A percentile compares a stretch with the other conserved stretches of the same genome.
Evolutionary conservation across 2,797 vertebrate genomes (phyloP).

Genomic region (Lindbergichthys nudifrons): DNA sequence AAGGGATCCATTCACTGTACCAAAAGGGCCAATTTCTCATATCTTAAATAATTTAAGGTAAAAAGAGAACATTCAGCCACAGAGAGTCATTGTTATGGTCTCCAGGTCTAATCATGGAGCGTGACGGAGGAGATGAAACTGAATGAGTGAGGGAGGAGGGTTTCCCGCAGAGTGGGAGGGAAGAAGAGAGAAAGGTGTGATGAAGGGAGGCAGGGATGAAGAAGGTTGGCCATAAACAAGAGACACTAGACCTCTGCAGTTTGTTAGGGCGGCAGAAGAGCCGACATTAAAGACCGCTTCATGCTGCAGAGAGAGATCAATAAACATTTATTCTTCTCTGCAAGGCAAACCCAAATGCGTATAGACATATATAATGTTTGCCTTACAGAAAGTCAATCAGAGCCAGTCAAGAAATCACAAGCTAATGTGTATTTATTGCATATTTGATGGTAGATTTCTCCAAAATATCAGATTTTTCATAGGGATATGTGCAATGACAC

Average conservation of each 20-base stretch:
- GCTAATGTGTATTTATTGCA: neutral
- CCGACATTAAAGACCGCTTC: slow-evolving; percentile 27
- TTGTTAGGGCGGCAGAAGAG: slow-evolving; percentile 36
- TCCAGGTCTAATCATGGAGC: slow-evolving; percentile 40
- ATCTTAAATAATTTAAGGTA: neutral
- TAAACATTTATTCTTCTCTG: slow-evolving; percentile 53
- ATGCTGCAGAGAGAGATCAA: slow-evolving; percentile 53
- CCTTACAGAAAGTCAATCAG: neutral
- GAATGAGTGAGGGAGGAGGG: slow-evolving; percentile 19
- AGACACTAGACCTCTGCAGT: slow-evolving; percentile 54
- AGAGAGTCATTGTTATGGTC: slow-evolving; percentile 33
- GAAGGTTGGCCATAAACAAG: slow-evolving; percentile 59
- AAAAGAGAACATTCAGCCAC: neutral
- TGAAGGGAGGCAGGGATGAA: slow-evolving; percentile 52
- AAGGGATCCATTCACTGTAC: neutral
- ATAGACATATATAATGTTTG: neutral
- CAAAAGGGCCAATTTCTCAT: neutral
- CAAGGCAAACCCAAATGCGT: slow-evolving; percentile 35
- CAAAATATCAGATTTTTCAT: neutral
- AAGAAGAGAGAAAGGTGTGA: slow-evolving; percentile 12
- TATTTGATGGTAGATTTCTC: neutral
- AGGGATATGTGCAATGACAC: neutral
- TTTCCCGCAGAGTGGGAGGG: slow-evolving; percentile 5
- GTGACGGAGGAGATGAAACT: slow-evolving; percentile 41
- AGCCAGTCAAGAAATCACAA: neutral